phyloP scores from a whole-genome alignment of 35 echinoderm and acorn worm species.

The Anneissia japonica region DNA sequence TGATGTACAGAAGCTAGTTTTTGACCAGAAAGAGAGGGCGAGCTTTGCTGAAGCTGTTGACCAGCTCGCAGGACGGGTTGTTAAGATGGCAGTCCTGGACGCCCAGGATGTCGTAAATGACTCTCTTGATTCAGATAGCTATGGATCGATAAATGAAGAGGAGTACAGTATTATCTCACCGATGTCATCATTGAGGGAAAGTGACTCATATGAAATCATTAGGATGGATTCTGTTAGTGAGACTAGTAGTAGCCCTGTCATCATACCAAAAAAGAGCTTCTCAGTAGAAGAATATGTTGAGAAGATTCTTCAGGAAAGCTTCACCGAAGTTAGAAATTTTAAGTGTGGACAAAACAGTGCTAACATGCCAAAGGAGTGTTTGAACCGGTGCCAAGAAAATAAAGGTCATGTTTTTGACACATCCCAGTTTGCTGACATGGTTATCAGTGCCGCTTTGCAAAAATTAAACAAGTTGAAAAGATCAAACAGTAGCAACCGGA shows the following conservation, averaged over 20 bases:
- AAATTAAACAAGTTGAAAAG: neutral
- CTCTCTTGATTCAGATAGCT: neutral
- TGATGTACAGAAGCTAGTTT: neutral
- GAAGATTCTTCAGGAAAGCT: neutral
- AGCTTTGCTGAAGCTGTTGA: neutral
- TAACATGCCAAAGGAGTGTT: too few relatives aligned
- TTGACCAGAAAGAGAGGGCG: neutral
- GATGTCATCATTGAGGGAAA: neutral
- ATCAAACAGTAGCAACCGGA: neutral
- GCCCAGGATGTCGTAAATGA: neutral
- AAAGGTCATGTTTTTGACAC: neutral
- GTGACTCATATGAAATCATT: neutral
- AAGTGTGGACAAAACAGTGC: neutral
- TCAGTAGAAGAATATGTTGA: neutral
- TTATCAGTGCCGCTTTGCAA: neutral
- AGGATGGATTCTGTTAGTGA: neutral
- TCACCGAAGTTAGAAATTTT: neutral
- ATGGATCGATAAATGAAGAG: neutral
- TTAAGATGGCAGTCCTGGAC: neutral
- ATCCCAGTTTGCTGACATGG: neutral
- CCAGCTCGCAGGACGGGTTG: neutral
- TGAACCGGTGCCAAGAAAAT: too few relatives aligned
- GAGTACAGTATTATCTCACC: neutral
- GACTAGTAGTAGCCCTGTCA: neutral
- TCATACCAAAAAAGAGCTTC: neutral